These are phyloP conservation scores for Pherbina coryleti DNA, from an alignment of 2,888 invertebrate species.

Conservation along the genomic window DNA sequence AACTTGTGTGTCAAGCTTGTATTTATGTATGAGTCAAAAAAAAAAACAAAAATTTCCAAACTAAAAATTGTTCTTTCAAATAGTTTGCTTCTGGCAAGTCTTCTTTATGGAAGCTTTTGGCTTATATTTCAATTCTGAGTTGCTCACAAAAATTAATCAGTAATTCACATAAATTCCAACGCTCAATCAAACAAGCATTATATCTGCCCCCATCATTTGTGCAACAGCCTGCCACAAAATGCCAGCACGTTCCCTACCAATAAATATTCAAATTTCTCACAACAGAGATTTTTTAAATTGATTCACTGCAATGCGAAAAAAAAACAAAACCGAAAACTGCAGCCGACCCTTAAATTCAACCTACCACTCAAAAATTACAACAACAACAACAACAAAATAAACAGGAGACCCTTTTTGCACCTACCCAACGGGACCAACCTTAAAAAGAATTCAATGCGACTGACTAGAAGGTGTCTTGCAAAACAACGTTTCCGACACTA, in stretches of 20 bases:
- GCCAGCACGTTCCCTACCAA: slow-evolving; percentile 20
- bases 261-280: slow-evolving; percentile 27
- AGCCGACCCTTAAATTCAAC: slow-evolving; percentile 25
- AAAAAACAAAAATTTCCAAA: too few relatives aligned
- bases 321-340: background rate
- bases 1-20: too few relatives aligned
- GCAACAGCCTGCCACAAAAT: slow-evolving; percentile 17
- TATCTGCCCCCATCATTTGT: background rate
- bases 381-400: background rate
- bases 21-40: too few relatives aligned
- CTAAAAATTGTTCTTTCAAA: too few relatives aligned
- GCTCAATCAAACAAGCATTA: background rate
- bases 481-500: slow-evolving; percentile 35
- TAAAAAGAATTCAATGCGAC: slow-evolving; percentile 13
- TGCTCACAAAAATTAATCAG: too few relatives aligned
- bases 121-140: too few relatives aligned
- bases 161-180: background rate
- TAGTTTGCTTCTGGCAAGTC: too few relatives aligned
- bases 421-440: slow-evolving; percentile 31
- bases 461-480: slow-evolving; percentile 31
- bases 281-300: slow-evolving; percentile 16
- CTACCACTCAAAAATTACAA: background rate
- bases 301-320: background rate
- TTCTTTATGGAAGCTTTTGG: too few relatives aligned
- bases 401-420: slow-evolving; percentile 22